Base-by-base conservation (phyloP, 2,888 invertebrate species). In the Dynastes hyllus region DNA sequence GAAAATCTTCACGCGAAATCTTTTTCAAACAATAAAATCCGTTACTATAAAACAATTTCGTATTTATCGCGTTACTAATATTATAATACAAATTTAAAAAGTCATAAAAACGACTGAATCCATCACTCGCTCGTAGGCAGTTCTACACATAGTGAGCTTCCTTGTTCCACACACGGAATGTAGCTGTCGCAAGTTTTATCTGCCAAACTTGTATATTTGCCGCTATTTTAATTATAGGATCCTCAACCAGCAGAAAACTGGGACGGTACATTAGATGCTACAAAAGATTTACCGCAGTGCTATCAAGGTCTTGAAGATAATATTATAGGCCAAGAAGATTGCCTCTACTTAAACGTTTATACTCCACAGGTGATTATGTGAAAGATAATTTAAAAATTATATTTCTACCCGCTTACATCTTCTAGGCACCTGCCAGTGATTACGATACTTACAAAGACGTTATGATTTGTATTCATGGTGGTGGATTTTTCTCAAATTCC, bases 311-410 rank as follows among this genome's bases (percentile, higher is more conserved):
- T 13, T 8, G 9, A 22, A 4, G 67, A n/a, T 22, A 40, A 8
- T 0, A 13, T 32, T 40, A 1, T 11, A 6, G 79, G 79, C 0
- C 58, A 69, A 69, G 79, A 79, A 76, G 96, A 97, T 87, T 97
- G 96, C 84, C 90, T 97, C 1, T 96, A 95, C 82, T 88, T 97
- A 6, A 96, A 96, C 84, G 92, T 93, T 27, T 93, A 92, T 85
- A 90, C 91, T 2, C 82, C 84, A 22, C 76, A 81, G 66, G 84
- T 85, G 80, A 58, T 22, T 16, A 22, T 4, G n/a, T 8, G 1
- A 5, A 58, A 58, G 6, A 22, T 22, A 81, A 79, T 81, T 45
- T 53, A 51, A 32, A 13, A 22, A 8, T 0, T 29, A 27, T 6
- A 5, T 22, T 37, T 5, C 16, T 16, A 37, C 16, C 37, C 37